Conservation (phyloP, 2,888 invertebrate genomes). For the Nomada flava region DNA sequence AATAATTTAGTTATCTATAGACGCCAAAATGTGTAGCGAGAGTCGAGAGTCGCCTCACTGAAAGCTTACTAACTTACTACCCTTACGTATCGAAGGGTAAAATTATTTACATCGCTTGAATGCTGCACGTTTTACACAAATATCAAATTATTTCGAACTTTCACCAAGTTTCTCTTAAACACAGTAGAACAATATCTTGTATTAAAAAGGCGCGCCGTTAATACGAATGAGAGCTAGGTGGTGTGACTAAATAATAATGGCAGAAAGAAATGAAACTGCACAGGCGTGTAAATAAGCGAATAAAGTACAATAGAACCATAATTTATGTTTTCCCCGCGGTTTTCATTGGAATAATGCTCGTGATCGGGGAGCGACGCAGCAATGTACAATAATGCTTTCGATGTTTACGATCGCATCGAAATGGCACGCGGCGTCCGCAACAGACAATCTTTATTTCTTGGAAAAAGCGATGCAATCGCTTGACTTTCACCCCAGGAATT, state of each 20-base stretch:
- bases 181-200: too few relatives aligned
- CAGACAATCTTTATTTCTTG: constrained; percentile 43
- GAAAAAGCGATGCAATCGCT: constrained; percentile 49
- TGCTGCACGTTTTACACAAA: too few relatives aligned
- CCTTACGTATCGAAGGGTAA: too few relatives aligned
- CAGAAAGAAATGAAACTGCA: not conserved
- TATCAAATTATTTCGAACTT: too few relatives aligned
- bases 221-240: not conserved
- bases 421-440: constrained; percentile 38
- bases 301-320: not conserved
- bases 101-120: too few relatives aligned
- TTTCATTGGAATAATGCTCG: not conserved
- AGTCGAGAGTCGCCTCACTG: too few relatives aligned
- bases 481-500: constrained; percentile 55
- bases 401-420: constrained; percentile 26
- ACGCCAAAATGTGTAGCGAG: too few relatives aligned
- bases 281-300: not conserved
- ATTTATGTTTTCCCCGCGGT: not conserved
- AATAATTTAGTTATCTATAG: too few relatives aligned
- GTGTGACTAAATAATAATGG: not conserved
- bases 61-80: too few relatives aligned
- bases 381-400: not conserved
- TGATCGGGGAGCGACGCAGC: not conserved
- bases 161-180: too few relatives aligned
- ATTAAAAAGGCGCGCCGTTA: not conserved